A percentile compares a stretch with the other conserved stretches of the same genome.
Evolutionary conservation across 2,888 invertebrate genomes (phyloP).

Genomic region (Himalopsyche kuldschensis): DNA sequence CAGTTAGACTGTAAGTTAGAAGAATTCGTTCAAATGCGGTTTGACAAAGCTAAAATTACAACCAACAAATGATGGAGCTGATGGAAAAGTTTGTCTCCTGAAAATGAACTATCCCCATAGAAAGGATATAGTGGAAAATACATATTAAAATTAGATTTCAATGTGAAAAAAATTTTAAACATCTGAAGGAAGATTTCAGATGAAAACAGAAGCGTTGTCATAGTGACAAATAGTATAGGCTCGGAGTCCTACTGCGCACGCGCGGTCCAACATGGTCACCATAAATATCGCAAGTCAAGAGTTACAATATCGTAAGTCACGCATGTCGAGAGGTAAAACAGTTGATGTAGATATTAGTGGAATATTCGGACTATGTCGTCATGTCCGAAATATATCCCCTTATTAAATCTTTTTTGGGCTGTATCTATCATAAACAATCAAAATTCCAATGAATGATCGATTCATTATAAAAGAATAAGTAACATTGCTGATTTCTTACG

Average conservation of each 20-base stretch:
- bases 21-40: too few relatives aligned
- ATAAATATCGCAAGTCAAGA: not conserved
- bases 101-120: too few relatives aligned
- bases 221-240: constrained; percentile 48
- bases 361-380: not conserved
- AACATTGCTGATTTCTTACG: too few relatives aligned
- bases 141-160: too few relatives aligned
- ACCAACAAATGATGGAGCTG: too few relatives aligned
- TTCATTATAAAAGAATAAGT: too few relatives aligned
- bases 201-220: constrained; percentile 50
- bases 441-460: not conserved
- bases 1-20: too few relatives aligned
- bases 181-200: not conserved
- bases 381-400: not conserved
- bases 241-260: constrained; percentile 31
- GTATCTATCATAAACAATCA: not conserved
- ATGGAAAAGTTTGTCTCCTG: too few relatives aligned
- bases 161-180: not conserved
- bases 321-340: not conserved
- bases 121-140: too few relatives aligned
- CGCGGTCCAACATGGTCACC: constrained; percentile 19
- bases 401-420: not conserved
- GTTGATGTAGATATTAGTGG: not conserved
- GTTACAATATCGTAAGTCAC: not conserved
- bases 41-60: too few relatives aligned